Base-by-base conservation (phyloP, 2,888 invertebrate species). In the Anagyrus pseudococci region DNA sequence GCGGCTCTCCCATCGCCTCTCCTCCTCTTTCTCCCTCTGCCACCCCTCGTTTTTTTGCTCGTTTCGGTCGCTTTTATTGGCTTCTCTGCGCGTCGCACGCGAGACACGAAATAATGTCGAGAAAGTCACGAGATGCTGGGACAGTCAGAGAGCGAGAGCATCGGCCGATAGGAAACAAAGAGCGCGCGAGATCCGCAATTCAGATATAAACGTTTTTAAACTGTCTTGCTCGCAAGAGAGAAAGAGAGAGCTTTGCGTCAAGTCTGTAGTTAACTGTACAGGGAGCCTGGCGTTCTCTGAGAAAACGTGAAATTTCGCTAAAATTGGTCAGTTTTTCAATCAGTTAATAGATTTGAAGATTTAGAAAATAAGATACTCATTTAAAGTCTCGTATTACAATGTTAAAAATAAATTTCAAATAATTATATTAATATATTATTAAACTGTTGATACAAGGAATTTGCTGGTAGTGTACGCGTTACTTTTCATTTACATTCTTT, bases 71-170 rank as follows among this genome's bases (percentile, higher is more conserved):
- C 47, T 61, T 62, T 65, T 65, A 58, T 62, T 58, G 65, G 56
- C 54, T 44, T 47, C 50, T 37, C 8, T 7, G 29, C 4, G 37
- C 23, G 60, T 53, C 53, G 67, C 61, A 55, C 59, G 63, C 48
- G 60, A 59, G 68, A 64, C 64, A 67, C 69, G 60, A 71, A 73
- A 72, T 73, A 71, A 73, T 74, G 67, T 67, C 70, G 74, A 69
- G 72, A 71, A 75, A 76, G 75, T 76, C 74, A 73, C 74, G 75
- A 75, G 67, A 33, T 23, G 26, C 44, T 44, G 44, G 17, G 44
- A 8, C 17, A 44, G 4, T 6, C 43, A 6, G 15, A 8, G 48
- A 23, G 33, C 23, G 33, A 40, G 46, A 54, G 25, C n/a, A 25
- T 15, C 25, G n/a, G 59, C 20, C 17, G 41, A 29, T 17, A 40